Conservation (phyloP, 2,113 vertebrate genomes). For the Illadopsis cleaveri region DNA sequence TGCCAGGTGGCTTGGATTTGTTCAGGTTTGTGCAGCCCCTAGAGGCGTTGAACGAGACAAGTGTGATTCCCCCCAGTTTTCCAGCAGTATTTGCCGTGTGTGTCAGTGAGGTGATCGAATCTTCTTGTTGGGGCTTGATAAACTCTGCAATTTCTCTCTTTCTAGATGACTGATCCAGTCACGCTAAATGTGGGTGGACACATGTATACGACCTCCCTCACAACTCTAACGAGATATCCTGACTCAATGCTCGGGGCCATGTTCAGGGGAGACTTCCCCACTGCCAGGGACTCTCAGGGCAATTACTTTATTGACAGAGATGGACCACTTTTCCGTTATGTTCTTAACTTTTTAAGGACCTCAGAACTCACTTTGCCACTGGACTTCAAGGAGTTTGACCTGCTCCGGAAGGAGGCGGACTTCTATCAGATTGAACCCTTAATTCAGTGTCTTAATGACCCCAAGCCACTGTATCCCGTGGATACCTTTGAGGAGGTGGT, state of each 20-base stretch:
- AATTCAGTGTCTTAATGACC: conserved; percentile 93
- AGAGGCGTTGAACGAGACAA: background rate
- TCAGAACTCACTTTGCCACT: conserved; percentile 85
- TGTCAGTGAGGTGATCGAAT: background rate
- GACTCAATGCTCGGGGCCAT: conserved; percentile 90
- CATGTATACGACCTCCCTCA: conserved; percentile 86
- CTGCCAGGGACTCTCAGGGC: conserved; percentile 84
- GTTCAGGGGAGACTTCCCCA: conserved; percentile 87
- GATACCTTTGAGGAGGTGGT: conserved; percentile 98
- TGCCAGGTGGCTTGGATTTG: conserved; percentile 17
- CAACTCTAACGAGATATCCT: conserved; percentile 84
- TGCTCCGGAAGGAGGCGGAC: conserved; percentile 86
- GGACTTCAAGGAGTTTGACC: conserved; percentile 88
- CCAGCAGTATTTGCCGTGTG: background rate
- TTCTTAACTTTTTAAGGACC: conserved; percentile 88
- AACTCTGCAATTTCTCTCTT: conserved; percentile 57
- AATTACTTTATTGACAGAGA: conserved; percentile 90
- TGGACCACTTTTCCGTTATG: conserved; percentile 86
- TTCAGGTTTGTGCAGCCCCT: background rate
- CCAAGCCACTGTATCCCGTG: conserved; percentile 92
- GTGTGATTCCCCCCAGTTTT: background rate
- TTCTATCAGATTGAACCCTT: conserved; percentile 89
- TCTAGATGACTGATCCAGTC: conserved; percentile 89
- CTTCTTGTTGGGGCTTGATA: conserved; percentile 27
- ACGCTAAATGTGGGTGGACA: conserved; percentile 89